Base-by-base conservation (phyloP, 2,888 invertebrate genomes). In the Chouioia cunea region DNA sequence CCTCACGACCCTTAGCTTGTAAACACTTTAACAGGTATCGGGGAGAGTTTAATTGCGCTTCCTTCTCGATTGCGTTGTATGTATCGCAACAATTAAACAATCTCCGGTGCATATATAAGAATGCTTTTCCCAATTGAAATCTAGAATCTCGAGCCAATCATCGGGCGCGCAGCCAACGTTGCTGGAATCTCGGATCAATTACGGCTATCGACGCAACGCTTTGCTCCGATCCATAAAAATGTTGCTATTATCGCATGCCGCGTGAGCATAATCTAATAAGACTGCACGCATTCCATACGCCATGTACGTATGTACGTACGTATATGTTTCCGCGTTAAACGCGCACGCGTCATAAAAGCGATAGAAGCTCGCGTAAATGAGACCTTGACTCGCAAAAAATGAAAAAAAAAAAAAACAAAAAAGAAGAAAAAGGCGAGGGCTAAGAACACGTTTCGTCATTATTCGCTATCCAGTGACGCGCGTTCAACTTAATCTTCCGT, bases 391-490 rank as follows among this genome's bases (percentile, higher is more conserved):
- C 15, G 16, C 2, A 16, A 20, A 22, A 43, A 36, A 12, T 48
- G 12, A 12, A 60, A 16, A 2, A 36, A 16, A 8, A 47, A 44
- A 8, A 2, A n/a, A 8, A 56, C 1, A 1, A 22, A 22, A 2
- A 16, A 18, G 23, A 27, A 46, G 22, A 18, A 44, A 12, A 10
- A 15, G 44, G 22, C 18, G 57, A 16, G 47, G 22, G 44, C 16
- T 4, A 27, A 54, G n/a, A n/a, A n/a, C 47, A 27, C 52, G 53
- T 66, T 66, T 59, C 66, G 59, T 67, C 66, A 59, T 67, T 67
- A 60, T 60, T 54, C 53, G 53, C 60, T 36, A 53, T 58, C 47
- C 66, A 46, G 53, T 59, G 67, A 67, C 67, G 67, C 52, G 65
- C 57, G n/a, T 36, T 47, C 27, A 44, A 47, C 15, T 16, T 14